Base-by-base conservation (phyloP, 1,140 invertebrate species). In the Wasmannia auropunctata region DNA sequence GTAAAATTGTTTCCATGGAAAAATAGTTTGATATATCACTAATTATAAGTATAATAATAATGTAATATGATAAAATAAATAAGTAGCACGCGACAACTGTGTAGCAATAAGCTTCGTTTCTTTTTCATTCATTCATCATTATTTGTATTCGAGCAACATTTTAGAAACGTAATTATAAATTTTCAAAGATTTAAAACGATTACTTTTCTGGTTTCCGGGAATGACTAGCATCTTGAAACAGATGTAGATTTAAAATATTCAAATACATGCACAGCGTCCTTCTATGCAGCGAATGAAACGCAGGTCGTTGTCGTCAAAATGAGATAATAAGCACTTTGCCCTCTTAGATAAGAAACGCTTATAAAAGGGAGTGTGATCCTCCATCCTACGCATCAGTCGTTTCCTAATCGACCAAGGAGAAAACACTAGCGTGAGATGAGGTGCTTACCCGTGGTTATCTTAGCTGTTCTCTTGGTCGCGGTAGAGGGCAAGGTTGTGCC, bases 311-410 rank as follows among this genome's bases (percentile, higher is more conserved):
- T 84, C 54, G 43, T 76, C 31, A 10, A 65, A 86, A 46, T 40
- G 25, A 89, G 90, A 92, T 91, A 92, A 85, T 67, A 46, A 58
- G 88, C 83, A 88, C 87, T 93, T 92, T 93, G 93, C 87, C 92
- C 91, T 75, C 69, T 37, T 28, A 58, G 93, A 94, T 94, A 94
- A 94, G 91, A 81, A 80, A 89, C 43, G 76, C 40, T 91, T 94
- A 94, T 94, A 94, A 92, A 93, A 92, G 88, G 74, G 46, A 77
- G 40, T 86, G 25, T 51, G 46, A 51, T n/a, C 11, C 25, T 28
- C 43, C 54, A 72, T 60, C n/a, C 31, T 63, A 56, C 67, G 31
- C 87, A 90, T 91, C 91, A 93, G 92, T 93, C 80, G 69, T 62
- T 90, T 88, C 72, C 76, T 65, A 54, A 54, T 74, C 83, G 40